Conservation (phyloP, 2,888 invertebrate genomes). For the Acanthoscelides obtectus region DNA sequence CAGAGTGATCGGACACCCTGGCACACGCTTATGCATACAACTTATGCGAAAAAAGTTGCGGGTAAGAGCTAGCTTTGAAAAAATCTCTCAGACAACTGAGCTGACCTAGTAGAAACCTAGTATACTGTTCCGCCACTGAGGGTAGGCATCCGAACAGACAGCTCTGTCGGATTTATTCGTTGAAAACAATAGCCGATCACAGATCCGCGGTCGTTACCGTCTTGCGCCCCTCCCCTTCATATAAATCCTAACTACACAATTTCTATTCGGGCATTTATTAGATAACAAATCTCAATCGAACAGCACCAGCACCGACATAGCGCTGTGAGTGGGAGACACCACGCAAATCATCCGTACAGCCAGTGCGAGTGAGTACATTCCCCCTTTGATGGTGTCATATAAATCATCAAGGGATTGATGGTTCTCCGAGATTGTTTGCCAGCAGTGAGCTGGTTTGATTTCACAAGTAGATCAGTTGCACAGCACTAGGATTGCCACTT, state of each 20-base stretch:
- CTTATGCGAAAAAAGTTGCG: too few species aligned
- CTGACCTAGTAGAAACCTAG: too few species aligned
- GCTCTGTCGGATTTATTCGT: not conserved
- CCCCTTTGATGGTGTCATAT: not conserved
- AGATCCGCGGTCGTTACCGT: not conserved
- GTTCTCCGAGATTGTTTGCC: too few species aligned
- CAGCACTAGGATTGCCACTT: too few species aligned
- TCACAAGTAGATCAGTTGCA: too few species aligned
- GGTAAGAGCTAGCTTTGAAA: too few species aligned
- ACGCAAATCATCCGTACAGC: not conserved
- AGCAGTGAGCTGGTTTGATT: too few species aligned
- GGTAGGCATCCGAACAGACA: not conserved
- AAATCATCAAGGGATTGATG: not conserved
- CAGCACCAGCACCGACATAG: not conserved
- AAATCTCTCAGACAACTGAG: too few species aligned
- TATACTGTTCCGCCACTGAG: not conserved
- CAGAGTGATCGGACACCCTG: too few species aligned
- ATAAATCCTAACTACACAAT: not conserved
- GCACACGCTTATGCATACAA: too few species aligned
- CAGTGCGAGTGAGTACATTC: not conserved
- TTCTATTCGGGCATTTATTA: not conserved
- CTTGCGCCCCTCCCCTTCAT: not conserved
- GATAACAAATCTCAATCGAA: not conserved
- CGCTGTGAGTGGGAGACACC: not conserved
- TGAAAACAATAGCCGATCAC: not conserved